Evolutionary conservation across 2,797 vertebrate genomes (phyloP).

Genomic region (Cossypha polioptera): DNA sequence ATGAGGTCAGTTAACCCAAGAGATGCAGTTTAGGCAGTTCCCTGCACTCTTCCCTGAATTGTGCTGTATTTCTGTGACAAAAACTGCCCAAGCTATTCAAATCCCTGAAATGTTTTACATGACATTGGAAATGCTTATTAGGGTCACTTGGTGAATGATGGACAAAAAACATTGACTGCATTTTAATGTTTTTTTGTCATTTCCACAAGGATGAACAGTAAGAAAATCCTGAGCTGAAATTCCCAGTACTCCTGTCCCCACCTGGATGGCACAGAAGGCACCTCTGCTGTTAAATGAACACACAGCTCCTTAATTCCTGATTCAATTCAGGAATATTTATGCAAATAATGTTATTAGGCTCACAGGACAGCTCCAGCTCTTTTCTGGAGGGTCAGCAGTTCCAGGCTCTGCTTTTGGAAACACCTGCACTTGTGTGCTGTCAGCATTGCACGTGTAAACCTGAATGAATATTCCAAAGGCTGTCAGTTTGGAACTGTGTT

Average conservation of each 20-base stretch:
- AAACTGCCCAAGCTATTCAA: neutral
- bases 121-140: neutral
- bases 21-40: neutral
- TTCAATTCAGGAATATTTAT: neutral
- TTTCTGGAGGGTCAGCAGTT: neutral
- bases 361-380: neutral
- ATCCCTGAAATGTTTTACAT: neutral
- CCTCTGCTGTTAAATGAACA: neutral
- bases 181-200: neutral
- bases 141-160: neutral
- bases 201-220: neutral
- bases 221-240: neutral
- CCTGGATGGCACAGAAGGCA: neutral
- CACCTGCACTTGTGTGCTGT: neutral
- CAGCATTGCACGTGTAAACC: fast-evolving
- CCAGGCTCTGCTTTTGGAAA: neutral
- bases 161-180: neutral
- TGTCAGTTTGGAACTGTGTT: neutral
- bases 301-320: neutral
- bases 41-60: neutral
- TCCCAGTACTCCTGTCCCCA: neutral
- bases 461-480: neutral
- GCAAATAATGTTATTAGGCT: neutral
- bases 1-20: neutral
- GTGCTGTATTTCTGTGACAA: neutral